Evolutionary conservation across 2,888 invertebrate species (phyloP), one percentile per base, ranked within the genome.

Genomic region (Hyppa rectilinea): DNA sequence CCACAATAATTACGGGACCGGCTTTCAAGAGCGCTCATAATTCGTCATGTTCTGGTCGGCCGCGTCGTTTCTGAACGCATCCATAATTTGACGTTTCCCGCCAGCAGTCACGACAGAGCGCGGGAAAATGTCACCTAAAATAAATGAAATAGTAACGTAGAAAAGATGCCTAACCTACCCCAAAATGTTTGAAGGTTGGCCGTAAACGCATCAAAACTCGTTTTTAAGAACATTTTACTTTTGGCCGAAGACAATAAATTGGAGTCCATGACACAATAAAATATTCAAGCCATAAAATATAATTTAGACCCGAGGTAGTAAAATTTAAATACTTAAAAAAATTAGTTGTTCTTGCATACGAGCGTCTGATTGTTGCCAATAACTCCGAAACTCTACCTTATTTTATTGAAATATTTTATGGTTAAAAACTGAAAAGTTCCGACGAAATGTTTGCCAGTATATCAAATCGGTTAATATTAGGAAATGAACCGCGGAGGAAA

Each of bases 11-110:
- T 96, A 96, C 94, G 95, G 92, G 94, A 93, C 95, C 92, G 94
- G 94, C 94, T 95, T 91, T 92, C 88, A 92, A 93, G 92, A 92
- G 92, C 92, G 91, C 91, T 92, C 92, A 91, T 95, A 94, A 95
- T 96, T 95, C 95, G 95, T 95, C 93, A 95, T 95, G 95, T 95
- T 96, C 95, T 95, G 95, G 90, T 95, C 93, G 94, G 94, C 92
- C 93, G 95, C 92, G 87, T 91, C 91, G 91, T 92, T 91, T 93
- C 90, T 91, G 94, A 93, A 92, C 93, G 94, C 93, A 91, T 92
- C 92, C 93, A 91, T 95, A 95, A 95, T 95, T 95, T 94, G 94
- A 94, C 91, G 92, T 93, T 94, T 95, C 95, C 94, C 95, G 94
- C 91, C 89, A 88, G 85, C 89, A 88, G 88, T 89, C 90, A 91